Conservation (phyloP, 2,113 vertebrate genomes). For the Cygnus atratus region DNA sequence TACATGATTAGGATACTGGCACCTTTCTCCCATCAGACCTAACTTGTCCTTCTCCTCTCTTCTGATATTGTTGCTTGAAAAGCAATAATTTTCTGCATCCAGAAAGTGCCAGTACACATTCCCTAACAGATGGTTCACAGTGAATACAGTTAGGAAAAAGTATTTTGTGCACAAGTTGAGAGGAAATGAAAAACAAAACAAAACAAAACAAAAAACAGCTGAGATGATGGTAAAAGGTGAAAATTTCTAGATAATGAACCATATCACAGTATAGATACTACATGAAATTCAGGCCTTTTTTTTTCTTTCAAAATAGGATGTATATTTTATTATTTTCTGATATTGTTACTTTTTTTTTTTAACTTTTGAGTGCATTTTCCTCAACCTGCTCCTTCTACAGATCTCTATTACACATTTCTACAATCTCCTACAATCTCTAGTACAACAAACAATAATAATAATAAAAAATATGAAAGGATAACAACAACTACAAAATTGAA, state of each 20-base stretch:
- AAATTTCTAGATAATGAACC: neutral
- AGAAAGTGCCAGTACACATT: neutral
- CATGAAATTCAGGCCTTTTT: neutral
- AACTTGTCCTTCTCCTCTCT: neutral
- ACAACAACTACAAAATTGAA: too few relatives aligned
- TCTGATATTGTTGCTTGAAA: neutral
- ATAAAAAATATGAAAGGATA: too few relatives aligned
- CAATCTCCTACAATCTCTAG: neutral
- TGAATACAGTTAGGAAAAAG: neutral
- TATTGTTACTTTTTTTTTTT: neutral
- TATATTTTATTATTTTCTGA: neutral
- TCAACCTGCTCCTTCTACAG: neutral
- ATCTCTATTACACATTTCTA: neutral
- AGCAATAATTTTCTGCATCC: neutral
- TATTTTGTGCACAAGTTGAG: neutral
- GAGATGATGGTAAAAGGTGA: neutral
- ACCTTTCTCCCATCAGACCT: neutral
- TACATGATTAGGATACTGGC: neutral
- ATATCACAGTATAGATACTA: neutral
- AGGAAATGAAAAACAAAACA: neutral
- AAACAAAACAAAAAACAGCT: neutral
- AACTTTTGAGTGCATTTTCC: neutral
- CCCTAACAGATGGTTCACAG: neutral
- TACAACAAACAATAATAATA: neutral
- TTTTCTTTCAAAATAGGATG: neutral